Evolutionary conservation across 2,888 invertebrate species (phyloP), one percentile per base, ranked within the genome.

Genomic region (Cataglyphis albicans): DNA sequence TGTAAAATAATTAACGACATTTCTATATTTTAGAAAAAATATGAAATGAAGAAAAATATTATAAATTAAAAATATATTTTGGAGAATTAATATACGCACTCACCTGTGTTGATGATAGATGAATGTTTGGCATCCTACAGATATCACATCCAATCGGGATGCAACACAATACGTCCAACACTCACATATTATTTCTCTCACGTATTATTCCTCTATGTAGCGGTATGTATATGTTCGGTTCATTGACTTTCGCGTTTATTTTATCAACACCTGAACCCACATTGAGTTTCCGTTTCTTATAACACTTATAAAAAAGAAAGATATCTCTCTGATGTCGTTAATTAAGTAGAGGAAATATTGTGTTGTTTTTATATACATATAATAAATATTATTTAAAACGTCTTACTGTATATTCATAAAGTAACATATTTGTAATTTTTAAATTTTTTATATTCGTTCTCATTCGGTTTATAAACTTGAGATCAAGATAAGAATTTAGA

Each of bases 111-210:
- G 41, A 41, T 10, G 21, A 32, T 35, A 18, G 59, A 44, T 18
- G 59, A 29, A 32, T 59, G 59, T 44, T 59, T 72, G 32, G 61
- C 21, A 78, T 41, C 57, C 21, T 57, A 32, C 12, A 38, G 38
- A 21, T 38, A 78, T 12, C 41, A 72, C 52, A 80, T 73, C 48
- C 35, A 52, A 29, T 59, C 38, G 21, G 1, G 21, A 80, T 68
- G 74, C 12, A 73, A 72, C 32, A 73, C 73, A 68, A 80, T 65
- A 78, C 32, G 57, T 57, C 21, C 72, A 57, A 6, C 73, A 78
- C 72, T 78, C 15, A 29, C 70, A 72, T n/a, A 32, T 72, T 4
- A 29, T 44, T 44, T 12, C 15, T 78, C 3, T 15, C 29, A 72
- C 78, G 10, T n/a, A 32, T 72, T 4, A 29, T 44, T 44, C 18